Evolutionary conservation across 2,797 vertebrate genomes (phyloP).

Genomic region (Tragopan temminckii): DNA sequence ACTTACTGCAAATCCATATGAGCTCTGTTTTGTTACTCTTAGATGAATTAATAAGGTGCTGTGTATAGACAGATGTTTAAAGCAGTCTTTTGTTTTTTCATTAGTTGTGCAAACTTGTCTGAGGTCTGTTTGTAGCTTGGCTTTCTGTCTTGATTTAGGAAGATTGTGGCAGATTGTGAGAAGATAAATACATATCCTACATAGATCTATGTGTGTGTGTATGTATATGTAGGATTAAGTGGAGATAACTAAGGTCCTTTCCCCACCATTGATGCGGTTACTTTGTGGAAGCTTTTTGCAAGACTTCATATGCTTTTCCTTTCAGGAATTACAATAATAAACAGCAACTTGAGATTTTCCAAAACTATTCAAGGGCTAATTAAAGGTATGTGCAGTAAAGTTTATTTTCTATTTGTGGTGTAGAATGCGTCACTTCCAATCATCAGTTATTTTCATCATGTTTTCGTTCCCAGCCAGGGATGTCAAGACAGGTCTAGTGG

Average conservation of each 20-base stretch:
- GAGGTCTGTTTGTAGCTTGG: background rate
- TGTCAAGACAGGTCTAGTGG: constrained; percentile 86
- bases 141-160: background rate
- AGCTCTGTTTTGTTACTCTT: background rate
- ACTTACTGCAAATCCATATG: background rate
- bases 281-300: background rate
- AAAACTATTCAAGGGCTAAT: constrained; percentile 94
- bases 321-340: constrained; percentile 91
- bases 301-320: constrained; percentile 15
- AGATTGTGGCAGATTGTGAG: background rate
- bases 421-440: background rate
- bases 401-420: background rate
- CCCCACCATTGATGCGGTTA: background rate
- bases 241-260: background rate
- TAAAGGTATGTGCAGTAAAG: constrained; percentile 84
- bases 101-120: background rate
- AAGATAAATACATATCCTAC: background rate
- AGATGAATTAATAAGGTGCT: background rate
- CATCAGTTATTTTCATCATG: background rate
- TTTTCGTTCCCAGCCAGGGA: constrained; percentile 80
- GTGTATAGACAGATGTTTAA: background rate
- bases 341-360: constrained; percentile 88
- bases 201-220: background rate
- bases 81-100: background rate
- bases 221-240: background rate